Evolutionary conservation across 2,888 invertebrate species (phyloP).

Genomic region (Galerucella pusilla): DNA sequence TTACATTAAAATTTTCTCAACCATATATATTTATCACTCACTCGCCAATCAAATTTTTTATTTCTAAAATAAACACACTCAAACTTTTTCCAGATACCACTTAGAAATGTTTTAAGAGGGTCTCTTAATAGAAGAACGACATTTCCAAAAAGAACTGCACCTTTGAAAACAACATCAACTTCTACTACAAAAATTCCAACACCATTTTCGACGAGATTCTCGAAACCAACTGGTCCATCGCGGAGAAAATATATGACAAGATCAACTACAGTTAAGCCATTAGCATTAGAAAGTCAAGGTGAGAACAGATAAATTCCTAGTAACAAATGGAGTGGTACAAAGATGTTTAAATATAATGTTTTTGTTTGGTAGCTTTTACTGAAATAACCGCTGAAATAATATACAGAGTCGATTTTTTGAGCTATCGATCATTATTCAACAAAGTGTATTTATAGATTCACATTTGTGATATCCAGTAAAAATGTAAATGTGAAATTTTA

Average conservation of each 20-base stretch:
- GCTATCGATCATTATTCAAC: too few relatives aligned
- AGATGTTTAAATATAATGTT: neutral
- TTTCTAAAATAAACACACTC: neutral
- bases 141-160: constrained; percentile 40
- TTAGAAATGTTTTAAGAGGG: constrained; percentile 24
- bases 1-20: neutral
- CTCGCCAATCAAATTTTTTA: too few relatives aligned
- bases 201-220: constrained; percentile 40
- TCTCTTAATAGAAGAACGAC: constrained; percentile 19
- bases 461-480: too few relatives aligned
- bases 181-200: constrained; percentile 37
- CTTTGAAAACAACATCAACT: constrained; percentile 32
- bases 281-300: constrained; percentile 61
- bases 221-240: constrained; percentile 52
- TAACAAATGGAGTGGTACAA: neutral
- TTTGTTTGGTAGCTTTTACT: neutral
- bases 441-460: too few relatives aligned
- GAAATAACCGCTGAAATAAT: neutral
- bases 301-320: constrained; percentile 37
- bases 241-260: constrained; percentile 54
- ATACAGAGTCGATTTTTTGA: too few relatives aligned
- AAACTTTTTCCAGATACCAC: constrained; percentile 1
- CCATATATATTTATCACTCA: neutral
- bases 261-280: constrained; percentile 44
- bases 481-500: too few relatives aligned